Evolutionary conservation across 1,140 invertebrate species (phyloP), one percentile per base, ranked within the genome.

Genomic region (Drosophila kohkoa): DNA sequence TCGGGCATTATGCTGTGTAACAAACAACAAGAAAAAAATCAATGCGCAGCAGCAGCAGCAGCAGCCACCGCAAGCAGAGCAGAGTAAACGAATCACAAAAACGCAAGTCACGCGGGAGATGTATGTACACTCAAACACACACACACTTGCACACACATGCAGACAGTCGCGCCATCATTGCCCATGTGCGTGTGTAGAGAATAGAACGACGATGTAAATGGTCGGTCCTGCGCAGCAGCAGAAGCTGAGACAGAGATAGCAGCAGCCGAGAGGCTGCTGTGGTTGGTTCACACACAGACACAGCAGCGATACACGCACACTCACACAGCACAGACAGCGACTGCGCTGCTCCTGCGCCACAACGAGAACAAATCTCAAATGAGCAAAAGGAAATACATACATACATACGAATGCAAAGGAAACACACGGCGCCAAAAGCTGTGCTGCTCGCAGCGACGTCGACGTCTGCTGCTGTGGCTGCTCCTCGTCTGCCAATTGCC

Each of bases 31-130:
- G 70, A 86, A 79, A 88, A 87, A 87, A 87, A 87, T 88, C 83
- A 87, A 87, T 87, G 82, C 79, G 51, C 51, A 54, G 49, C 38
- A 45, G 41, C 35, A 45, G 41, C 35, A 32, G n/a, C 8, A 30
- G 28, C 25, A 3, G 16, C 48, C 25, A 20, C 20, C 48, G 48
- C 7, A 16, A 70, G 46, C 15, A 69, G 73, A 54, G 63, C 58
- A 86, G 79, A 87, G 83, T 69, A 87, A 88, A 87, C 83, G 83
- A 88, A 88, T 88, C 83, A 88, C 85, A 88, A 78, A 82, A 88
- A 88, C 85, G 85, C 83, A 88, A 89, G 83, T 83, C 74, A 77
- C 70, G 77, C 38, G 70, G 81, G 30, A 78, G 82, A 85, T 82
- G 76, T 86, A 64, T 46, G 13, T 68, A 63, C 20, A 64, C 46